A percentile compares a stretch with the other conserved stretches of the same genome.
Evolutionary conservation across 2,888 invertebrate genomes (phyloP).

Genomic region (Chrysodeixis includens): DNA sequence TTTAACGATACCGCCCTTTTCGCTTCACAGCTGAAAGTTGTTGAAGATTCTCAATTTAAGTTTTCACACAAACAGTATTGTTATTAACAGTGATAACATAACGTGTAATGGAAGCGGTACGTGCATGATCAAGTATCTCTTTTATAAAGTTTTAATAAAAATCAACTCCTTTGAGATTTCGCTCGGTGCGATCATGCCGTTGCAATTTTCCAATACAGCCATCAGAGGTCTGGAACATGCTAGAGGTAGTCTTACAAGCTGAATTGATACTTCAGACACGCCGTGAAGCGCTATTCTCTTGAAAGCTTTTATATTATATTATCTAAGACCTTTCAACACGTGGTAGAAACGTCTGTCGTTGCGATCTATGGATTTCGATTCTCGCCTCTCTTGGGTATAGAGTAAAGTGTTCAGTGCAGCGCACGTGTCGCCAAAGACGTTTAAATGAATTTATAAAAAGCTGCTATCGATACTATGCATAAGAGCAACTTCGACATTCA

Average conservation of each 20-base stretch:
- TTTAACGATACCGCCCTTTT: conserved; percentile 57
- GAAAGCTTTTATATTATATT: conserved; percentile 89
- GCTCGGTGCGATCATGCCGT: conserved; percentile 62
- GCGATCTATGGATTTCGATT: conserved; percentile 84
- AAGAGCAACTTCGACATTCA: conserved; percentile 29
- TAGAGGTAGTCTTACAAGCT: conserved; percentile 86
- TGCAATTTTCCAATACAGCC: conserved; percentile 87
- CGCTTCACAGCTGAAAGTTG: conserved; percentile 40
- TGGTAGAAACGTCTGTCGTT: conserved; percentile 85
- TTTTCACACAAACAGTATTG: conserved; percentile 57
- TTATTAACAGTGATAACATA: conserved; percentile 65
- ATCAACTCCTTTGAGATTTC: conserved; percentile 76
- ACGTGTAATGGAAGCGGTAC: conserved; percentile 55
- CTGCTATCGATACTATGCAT: conserved; percentile 63
- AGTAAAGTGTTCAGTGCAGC: conserved; percentile 64
- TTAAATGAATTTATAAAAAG: conserved; percentile 71
- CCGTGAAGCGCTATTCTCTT: conserved; percentile 85
- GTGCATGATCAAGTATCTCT: conserved; percentile 67
- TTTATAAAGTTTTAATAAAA: conserved; percentile 82
- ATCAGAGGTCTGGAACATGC: conserved; percentile 78
- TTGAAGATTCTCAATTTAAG: conserved; percentile 33
- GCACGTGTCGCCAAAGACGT: conserved; percentile 62
- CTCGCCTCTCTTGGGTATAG: conserved; percentile 79
- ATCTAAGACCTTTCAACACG: conserved; percentile 87
- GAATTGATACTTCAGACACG: conserved; percentile 88